Evolutionary conservation across 2,888 invertebrate species (phyloP).

Genomic region (Augochlorella aurata): DNA sequence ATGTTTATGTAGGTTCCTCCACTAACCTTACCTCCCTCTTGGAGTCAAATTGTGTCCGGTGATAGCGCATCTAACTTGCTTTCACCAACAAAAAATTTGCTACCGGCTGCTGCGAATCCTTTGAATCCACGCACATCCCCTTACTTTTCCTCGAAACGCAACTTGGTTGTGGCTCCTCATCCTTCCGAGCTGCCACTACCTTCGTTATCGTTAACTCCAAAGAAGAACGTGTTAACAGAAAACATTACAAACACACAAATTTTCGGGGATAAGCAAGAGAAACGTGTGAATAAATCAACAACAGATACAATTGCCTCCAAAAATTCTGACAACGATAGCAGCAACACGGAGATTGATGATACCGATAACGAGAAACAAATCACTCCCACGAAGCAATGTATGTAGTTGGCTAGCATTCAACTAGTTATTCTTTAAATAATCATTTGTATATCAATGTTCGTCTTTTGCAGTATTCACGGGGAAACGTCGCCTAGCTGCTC

Average conservation of each 20-base stretch:
- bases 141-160: constrained; percentile 71
- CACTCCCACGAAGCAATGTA: constrained; percentile 76
- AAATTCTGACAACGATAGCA: constrained; percentile 62
- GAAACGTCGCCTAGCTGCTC: constrained; percentile 82
- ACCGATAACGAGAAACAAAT: constrained; percentile 65
- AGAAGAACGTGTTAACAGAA: constrained; percentile 63
- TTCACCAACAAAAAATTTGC: constrained; percentile 77
- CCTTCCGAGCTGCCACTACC: constrained; percentile 80
- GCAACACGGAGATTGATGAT: constrained; percentile 62
- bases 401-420: constrained; percentile 38
- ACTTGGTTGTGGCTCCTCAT: constrained; percentile 77
- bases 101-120: constrained; percentile 78
- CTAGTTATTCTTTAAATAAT: neutral
- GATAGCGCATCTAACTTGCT: constrained; percentile 72
- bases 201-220: constrained; percentile 76
- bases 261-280: constrained; percentile 37
- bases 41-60: constrained; percentile 71
- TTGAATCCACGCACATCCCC: constrained; percentile 77
- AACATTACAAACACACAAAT: constrained; percentile 11
- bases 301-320: constrained; percentile 51
- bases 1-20: constrained; percentile 73
- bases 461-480: constrained; percentile 75
- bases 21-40: constrained; percentile 72
- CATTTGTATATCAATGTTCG: neutral
- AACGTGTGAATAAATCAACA: constrained; percentile 57